phyloP scores from a whole-genome alignment of 2,888 invertebrate genomes.

The Ormyrus pomaceus region DNA sequence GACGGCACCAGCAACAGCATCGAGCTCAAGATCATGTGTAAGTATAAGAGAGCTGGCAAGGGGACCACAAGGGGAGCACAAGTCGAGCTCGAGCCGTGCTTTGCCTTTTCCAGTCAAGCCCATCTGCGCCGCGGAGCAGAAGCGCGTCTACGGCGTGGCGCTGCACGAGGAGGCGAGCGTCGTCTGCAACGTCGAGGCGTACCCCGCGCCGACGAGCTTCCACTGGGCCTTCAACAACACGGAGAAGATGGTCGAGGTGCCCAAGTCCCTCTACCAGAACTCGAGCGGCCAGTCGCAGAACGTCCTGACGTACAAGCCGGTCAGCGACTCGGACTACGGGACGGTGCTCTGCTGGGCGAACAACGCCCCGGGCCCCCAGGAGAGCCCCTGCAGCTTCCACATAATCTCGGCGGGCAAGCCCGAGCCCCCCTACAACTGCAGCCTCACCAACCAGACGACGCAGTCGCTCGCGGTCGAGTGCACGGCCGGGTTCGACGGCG shows the following conservation, averaged over 20 bases:
- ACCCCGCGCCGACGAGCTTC: conserved; percentile 88
- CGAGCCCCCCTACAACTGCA: conserved; percentile 87
- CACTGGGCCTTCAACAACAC: conserved; percentile 95
- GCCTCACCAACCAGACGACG: conserved; percentile 86
- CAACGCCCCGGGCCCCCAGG: conserved; percentile 84
- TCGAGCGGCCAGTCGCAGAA: conserved; percentile 79
- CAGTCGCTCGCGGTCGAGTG: conserved; percentile 86
- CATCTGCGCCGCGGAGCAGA: conserved; percentile 85
- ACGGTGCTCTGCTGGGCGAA: conserved; percentile 85
- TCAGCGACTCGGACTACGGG: conserved; percentile 86
- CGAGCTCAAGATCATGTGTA: conserved; percentile 92
- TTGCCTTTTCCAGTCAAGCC: conserved; percentile 84
- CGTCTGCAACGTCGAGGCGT: conserved; percentile 89
- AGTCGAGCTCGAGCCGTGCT: not conserved
- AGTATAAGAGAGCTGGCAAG: conserved; percentile 80
- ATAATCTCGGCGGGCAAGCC: conserved; percentile 86
- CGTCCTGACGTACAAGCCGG: conserved; percentile 85
- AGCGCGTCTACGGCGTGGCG: conserved; percentile 89
- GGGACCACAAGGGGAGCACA: too few relatives aligned
- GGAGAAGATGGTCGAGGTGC: conserved; percentile 87
- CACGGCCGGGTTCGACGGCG: conserved; percentile 86
- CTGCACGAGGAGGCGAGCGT: conserved; percentile 88
- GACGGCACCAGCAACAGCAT: conserved; percentile 90
- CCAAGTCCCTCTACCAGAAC: conserved; percentile 81
- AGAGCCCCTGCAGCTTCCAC: conserved; percentile 85